Percentiles rank a stretch among this genome's conserved stretches.
Evolutionary conservation across 2,888 invertebrate species (phyloP).

Genomic region (Adineta ricciae): DNA sequence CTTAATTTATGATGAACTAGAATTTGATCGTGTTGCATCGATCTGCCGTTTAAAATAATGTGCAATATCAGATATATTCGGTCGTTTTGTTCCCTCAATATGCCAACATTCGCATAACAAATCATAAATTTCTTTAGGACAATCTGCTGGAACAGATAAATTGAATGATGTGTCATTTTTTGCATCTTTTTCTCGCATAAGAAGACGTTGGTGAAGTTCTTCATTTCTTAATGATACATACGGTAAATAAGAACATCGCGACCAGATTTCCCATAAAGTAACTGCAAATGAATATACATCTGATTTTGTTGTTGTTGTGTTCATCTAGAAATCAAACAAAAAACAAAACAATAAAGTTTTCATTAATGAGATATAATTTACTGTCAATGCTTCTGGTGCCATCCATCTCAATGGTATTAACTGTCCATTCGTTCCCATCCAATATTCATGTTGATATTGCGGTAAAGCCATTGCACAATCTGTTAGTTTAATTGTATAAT

Average conservation of each 20-base stretch:
- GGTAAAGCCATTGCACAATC: neutral
- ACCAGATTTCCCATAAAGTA: neutral
- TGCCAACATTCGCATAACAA: conserved; percentile 85
- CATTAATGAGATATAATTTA: neutral
- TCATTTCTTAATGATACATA: neutral
- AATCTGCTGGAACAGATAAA: conserved; percentile 64
- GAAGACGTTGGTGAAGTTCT: neutral
- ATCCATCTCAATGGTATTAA: conserved; percentile 16
- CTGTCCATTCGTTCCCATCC: neutral
- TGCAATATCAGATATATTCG: conserved; percentile 76
- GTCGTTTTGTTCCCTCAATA: conserved; percentile 66
- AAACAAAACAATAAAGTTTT: neutral
- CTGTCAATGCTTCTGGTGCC: neutral
- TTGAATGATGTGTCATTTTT: neutral
- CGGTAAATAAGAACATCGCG: neutral
- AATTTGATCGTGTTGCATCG: neutral
- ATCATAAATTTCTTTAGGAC: conserved; percentile 77
- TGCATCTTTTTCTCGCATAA: neutral
- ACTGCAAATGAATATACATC: neutral
- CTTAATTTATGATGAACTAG: neutral
- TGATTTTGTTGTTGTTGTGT: neutral
- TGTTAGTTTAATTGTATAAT: conserved; percentile 8
- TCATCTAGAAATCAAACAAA: neutral
- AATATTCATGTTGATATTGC: conserved; percentile 1
- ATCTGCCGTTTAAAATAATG: conserved; percentile 46